Conservation (phyloP, 2,888 invertebrate species). For the Bursaphelenchus okinawaensis region DNA sequence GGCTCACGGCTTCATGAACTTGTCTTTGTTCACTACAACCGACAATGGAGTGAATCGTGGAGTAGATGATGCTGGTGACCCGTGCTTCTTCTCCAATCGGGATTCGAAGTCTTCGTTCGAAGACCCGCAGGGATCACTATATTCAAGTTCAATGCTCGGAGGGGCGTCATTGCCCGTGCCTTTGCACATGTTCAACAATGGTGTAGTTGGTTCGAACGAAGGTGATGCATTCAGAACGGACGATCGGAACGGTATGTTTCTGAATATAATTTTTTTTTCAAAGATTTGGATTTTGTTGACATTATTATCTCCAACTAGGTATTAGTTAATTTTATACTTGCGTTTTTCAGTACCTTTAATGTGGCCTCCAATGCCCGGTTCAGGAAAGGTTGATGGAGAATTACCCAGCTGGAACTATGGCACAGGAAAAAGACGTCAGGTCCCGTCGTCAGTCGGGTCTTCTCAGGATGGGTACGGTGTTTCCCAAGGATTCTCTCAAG, state of each 20-base stretch:
- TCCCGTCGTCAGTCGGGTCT: not conserved
- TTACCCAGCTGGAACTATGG: not conserved
- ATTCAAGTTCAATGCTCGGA: conserved; percentile 55
- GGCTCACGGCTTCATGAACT: conserved; percentile 37
- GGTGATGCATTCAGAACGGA: conserved; percentile 7
- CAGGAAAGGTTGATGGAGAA: not conserved
- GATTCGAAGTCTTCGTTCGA: conserved; percentile 1
- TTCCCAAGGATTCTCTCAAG: not conserved
- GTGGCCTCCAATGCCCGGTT: conserved; percentile 4
- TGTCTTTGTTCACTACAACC: conserved; percentile 1
- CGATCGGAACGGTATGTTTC: not conserved
- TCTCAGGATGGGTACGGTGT: not conserved
- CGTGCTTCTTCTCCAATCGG: not conserved
- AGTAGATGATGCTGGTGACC: not conserved
- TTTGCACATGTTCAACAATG: conserved; percentile 69
- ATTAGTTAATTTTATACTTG: not conserved
- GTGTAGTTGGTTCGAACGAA: not conserved
- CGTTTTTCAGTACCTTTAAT: not conserved
- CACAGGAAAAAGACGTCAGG: not conserved
- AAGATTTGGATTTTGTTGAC: not conserved
- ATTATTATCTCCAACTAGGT: not conserved
- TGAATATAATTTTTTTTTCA: conserved; percentile 5
- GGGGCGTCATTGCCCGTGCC: conserved; percentile 72
- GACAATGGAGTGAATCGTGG: not conserved
- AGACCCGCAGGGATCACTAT: conserved; percentile 66